phyloP scores from a whole-genome alignment of 2,888 invertebrate genomes.

The Mythimna pallens region DNA sequence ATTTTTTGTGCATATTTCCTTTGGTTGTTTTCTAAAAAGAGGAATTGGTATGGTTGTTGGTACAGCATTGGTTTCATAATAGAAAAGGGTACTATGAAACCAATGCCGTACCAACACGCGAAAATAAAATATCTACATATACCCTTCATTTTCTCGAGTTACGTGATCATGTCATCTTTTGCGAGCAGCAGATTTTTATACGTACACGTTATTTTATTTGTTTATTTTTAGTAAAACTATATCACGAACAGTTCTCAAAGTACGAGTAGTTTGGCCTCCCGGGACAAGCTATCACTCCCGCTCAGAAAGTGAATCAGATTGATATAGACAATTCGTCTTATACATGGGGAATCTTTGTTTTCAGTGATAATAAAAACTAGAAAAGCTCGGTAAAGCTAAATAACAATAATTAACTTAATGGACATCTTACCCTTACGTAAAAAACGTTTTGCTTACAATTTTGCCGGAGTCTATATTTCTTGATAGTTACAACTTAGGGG shows the following conservation, averaged over 20 bases:
- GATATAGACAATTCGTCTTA: constrained; percentile 40
- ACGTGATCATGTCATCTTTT: not conserved
- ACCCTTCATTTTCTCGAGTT: not conserved
- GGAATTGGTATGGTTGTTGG: too few relatives aligned
- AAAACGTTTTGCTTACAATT: too few relatives aligned
- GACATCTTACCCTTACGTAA: too few relatives aligned
- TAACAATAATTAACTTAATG: too few relatives aligned
- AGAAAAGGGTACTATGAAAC: too few relatives aligned
- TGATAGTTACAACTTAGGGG: too few relatives aligned
- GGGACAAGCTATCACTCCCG: constrained; percentile 42
- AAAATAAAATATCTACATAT: not conserved
- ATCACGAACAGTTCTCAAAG: constrained; percentile 28
- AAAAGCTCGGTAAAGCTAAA: not conserved
- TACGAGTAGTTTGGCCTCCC: constrained; percentile 39
- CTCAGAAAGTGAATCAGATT: constrained; percentile 41
- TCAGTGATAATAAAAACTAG: not conserved
- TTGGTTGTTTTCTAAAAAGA: too few relatives aligned
- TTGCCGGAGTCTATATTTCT: too few relatives aligned
- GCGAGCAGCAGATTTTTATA: not conserved
- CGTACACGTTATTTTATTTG: not conserved
- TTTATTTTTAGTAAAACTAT: constrained; percentile 3
- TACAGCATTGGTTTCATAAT: too few relatives aligned
- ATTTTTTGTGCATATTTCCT: too few relatives aligned
- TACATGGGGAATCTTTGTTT: constrained; percentile 7
- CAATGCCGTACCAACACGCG: too few relatives aligned